Evolutionary conservation across 2,888 invertebrate species (phyloP).

Genomic region (Andrena marginata): DNA sequence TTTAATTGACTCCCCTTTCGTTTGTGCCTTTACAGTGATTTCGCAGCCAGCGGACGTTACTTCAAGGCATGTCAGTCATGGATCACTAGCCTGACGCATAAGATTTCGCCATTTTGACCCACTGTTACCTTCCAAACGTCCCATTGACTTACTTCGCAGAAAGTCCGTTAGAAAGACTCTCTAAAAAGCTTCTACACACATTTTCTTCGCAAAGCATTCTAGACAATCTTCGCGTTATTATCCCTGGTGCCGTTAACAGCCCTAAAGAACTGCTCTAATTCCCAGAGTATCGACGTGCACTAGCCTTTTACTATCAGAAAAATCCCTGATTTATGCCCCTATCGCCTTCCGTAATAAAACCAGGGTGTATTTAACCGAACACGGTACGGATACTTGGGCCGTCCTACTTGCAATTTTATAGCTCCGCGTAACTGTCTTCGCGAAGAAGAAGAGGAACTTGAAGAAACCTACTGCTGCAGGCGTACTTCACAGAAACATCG

Average conservation of each 20-base stretch:
- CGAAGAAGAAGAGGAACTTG: no score
- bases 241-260: not conserved
- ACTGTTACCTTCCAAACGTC: not conserved
- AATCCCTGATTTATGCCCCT: not conserved
- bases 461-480: not conserved
- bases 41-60: not conserved
- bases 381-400: not conserved
- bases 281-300: not conserved
- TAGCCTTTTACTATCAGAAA: not conserved
- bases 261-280: not conserved
- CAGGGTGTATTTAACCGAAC: not conserved
- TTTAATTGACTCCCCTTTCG: no score
- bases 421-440: not conserved
- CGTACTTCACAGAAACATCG: not conserved
- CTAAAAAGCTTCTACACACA: not conserved
- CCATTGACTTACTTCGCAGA: conserved; percentile 10
- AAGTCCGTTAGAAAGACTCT: not conserved
- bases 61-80: not conserved
- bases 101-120: conserved; percentile 1
- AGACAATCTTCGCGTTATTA: not conserved
- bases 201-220: not conserved
- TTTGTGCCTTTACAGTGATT: no score
- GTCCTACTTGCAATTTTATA: conserved; percentile 32
- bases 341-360: conserved; percentile 7
- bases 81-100: not conserved